These are phyloP conservation scores for Leptopilina myrica DNA, from an alignment of 2,888 invertebrate genomes.

Conservation along the genomic window DNA sequence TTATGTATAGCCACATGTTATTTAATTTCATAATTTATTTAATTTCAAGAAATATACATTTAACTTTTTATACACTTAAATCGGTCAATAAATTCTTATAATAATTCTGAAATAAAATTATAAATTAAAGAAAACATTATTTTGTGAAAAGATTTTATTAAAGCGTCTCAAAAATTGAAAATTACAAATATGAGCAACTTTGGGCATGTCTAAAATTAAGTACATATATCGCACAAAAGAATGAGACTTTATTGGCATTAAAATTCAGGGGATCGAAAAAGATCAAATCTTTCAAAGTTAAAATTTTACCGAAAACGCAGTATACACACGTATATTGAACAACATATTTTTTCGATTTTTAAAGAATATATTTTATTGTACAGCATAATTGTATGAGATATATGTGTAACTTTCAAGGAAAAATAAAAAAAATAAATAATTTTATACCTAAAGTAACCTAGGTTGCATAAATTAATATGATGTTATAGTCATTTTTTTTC, in stretches of 20 bases:
- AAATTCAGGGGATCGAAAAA: constrained; percentile 27
- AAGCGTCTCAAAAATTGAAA: neutral
- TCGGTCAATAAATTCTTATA: neutral
- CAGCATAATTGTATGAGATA: neutral
- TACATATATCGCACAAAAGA: too few relatives aligned
- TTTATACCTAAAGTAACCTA: neutral
- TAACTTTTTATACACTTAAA: neutral
- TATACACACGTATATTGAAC: neutral
- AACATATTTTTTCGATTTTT: constrained; percentile 5
- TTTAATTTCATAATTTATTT: neutral
- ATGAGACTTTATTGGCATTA: constrained; percentile 49
- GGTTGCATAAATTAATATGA: too few relatives aligned
- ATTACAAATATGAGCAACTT: neutral
- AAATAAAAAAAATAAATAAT: neutral
- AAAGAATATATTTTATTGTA: constrained; percentile 7
- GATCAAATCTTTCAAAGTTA: constrained; percentile 23
- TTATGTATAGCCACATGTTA: neutral
- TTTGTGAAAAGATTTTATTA: neutral
- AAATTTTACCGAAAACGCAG: constrained; percentile 14
- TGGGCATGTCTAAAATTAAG: neutral
- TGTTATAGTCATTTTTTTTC: too few relatives aligned
- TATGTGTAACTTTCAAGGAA: neutral
- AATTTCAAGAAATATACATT: neutral
- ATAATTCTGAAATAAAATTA: constrained; percentile 6
- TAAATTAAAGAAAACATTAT: neutral